phyloP scores from a whole-genome alignment of 2,888 invertebrate species.

The Limnephilus auricula region DNA sequence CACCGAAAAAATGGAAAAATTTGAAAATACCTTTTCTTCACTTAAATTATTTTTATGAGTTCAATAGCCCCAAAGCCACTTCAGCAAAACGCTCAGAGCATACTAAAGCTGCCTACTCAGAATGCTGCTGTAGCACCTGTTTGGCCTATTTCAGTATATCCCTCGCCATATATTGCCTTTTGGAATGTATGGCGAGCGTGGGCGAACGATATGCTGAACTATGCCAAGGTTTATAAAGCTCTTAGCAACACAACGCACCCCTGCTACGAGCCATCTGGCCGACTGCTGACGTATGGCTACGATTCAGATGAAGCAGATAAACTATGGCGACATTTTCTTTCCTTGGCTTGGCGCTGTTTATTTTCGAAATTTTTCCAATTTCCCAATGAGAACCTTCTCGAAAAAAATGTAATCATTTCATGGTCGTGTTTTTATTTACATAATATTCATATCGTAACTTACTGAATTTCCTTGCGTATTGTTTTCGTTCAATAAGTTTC shows the following conservation, averaged over 20 bases:
- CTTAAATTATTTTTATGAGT: too few relatives aligned
- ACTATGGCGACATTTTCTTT: not conserved
- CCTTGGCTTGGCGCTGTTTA: not conserved
- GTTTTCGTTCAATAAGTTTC: not conserved
- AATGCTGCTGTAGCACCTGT: too few relatives aligned
- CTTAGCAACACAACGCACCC: too few relatives aligned
- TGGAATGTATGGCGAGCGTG: too few relatives aligned
- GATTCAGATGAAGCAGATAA: not conserved
- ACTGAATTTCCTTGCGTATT: not conserved
- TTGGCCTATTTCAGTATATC: too few relatives aligned
- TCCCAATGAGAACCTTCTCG: not conserved
- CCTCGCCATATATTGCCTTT: too few relatives aligned
- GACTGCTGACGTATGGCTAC: not conserved
- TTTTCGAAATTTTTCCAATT: not conserved
- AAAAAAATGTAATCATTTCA: not conserved
- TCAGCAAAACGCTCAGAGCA: too few relatives aligned
- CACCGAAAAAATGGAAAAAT: not conserved
- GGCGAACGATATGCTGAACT: too few relatives aligned
- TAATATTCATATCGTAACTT: not conserved
- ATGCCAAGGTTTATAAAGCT: too few relatives aligned
- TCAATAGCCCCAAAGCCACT: too few relatives aligned
- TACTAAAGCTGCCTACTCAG: too few relatives aligned
- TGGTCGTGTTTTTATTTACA: not conserved
- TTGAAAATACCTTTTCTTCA: too few relatives aligned
- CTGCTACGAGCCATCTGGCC: not conserved